Evolutionary conservation across 2,797 vertebrate species (phyloP), one percentile per base, ranked within the genome.

Genomic region (Liparis tanakae): DNA sequence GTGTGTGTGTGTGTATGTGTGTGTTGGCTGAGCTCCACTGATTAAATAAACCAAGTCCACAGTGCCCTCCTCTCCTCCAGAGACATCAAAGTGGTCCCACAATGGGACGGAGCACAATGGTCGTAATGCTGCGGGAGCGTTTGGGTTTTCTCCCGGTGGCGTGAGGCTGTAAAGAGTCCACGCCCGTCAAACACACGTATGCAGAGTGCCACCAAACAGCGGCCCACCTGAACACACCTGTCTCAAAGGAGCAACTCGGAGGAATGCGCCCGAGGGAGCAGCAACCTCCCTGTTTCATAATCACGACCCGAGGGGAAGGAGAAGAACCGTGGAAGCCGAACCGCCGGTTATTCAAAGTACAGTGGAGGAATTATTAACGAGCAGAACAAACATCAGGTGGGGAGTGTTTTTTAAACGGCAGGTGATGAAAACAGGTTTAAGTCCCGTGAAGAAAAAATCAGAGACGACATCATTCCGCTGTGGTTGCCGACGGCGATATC

Each of bases 1-100:
- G 18, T 58, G 56, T 58, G 56, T 58, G 34, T 39, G 41, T 75
- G 50, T 37, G 17, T 57, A 68, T 76, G 56, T 79, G 74, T 85
- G 78, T 79, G 59, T 76, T 86, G 89, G 87, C 83, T 67, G 71
- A 81, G 80, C 68, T 82, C 81, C 86, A 87, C 74, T 82, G 87
- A 86, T 86, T 90, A 86, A 89, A 87, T 70, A 84, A 76, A 34
- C 74, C 70, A 55, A n/a, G 50, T 72, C 81, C 79, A 80, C 65
- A 37, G 71, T 74, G 70, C 76, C 81, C 80, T 80, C 72, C 82
- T 81, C 84, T 79, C 55, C 63, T 81, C 79, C 68, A 51, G 58
- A 50, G 84, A 88, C 85, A 84, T 87, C 66, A 86, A 82, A 86
- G 85, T 72, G 69, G 37, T 17, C 61, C 50, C 65, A 76, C 79